A percentile compares a stretch with the other conserved stretches of the same genome.
These are phyloP conservation scores for Caenorhabditis uteleia DNA, from an alignment of 2,888 invertebrate genomes.

Conservation along the genomic window DNA sequence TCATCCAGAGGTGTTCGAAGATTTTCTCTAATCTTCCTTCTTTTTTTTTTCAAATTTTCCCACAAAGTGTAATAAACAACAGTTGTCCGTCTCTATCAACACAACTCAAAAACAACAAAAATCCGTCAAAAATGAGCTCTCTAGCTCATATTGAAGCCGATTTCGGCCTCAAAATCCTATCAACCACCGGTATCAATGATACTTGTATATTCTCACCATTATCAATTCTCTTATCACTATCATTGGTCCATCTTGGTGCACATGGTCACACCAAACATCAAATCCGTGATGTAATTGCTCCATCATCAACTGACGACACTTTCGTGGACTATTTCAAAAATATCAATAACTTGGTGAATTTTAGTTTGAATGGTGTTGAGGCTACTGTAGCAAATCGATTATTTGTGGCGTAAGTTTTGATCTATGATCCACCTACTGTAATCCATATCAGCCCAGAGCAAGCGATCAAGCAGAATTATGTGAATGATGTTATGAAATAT, in stretches of 20 bases:
- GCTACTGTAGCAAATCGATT: constrained; percentile 22
- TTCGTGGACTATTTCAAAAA: constrained; percentile 23
- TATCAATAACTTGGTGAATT: constrained; percentile 15
- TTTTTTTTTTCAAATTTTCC: too few species aligned
- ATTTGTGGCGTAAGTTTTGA: constrained; percentile 28
- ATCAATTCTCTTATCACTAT: constrained; percentile 21
- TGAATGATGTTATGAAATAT: constrained; percentile 10
- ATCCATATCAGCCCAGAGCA: constrained; percentile 26
- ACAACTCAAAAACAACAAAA: too few species aligned
- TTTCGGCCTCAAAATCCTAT: neutral
- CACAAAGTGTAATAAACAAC: too few species aligned
- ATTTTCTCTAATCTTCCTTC: too few species aligned
- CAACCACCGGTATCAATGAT: neutral
- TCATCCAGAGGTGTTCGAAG: too few species aligned
- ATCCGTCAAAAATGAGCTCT: too few species aligned
- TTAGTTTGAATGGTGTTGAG: constrained; percentile 24
- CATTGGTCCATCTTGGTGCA: constrained; percentile 29
- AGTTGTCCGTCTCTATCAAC: too few species aligned
- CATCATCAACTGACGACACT: constrained; percentile 19
- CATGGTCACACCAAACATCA: constrained; percentile 28
- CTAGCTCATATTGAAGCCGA: neutral
- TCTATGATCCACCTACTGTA: too few species aligned
- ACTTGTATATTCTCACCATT: constrained; percentile 18
- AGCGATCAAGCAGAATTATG: constrained; percentile 21
- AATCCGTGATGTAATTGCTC: constrained; percentile 11